Evolutionary conservation across 2,797 vertebrate genomes (phyloP), one percentile per base, ranked within the genome.

Genomic region (Anguilla obscura): DNA sequence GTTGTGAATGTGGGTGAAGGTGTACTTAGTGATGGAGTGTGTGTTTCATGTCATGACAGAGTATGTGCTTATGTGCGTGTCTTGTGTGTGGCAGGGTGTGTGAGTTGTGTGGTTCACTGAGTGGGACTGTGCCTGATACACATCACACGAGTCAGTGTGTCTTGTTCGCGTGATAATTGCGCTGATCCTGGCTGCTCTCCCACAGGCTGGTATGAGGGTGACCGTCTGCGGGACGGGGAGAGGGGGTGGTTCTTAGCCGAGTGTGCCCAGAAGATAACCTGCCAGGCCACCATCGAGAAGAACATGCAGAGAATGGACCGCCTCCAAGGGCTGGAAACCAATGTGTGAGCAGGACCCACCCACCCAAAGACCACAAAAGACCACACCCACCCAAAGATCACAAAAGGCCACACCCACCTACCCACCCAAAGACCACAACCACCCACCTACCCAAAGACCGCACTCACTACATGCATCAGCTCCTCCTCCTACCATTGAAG

Each of bases 281-380:
- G 98, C 90, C 96, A 95, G 85, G 97, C 97, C 85, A 97, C 98
- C 0, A 97, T 99, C 0, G 96, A 98, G 90, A 97, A 97, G 93
- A 99, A 99, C 91, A 96, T 99, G 97, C 98, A 99, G 92, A 94
- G 98, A 87, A 99, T 99, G 98, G 97, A 98, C 71, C 99, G 98
- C 9, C 93, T 99, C 87, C 97, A 99, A 63, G 97, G 97, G 1
- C 93, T 99, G 45, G 98, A 99, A 92, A 99, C 98, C 66, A 98
- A 99, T 0, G 98, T 99, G 87, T 99, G 97, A 96, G n/a, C 84
- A 8, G 16, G 9, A 66, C 40, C 66, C 18, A 2, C 36, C 36
- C 33, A 79, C 45, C 50, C 50, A 52, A 7, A 12, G 12, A 74
- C 69, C 69, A 9, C 30, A 14, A 10, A 1, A 8, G 27, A 74